Percentiles rank a stretch among this genome's conserved stretches.
phyloP scores from a whole-genome alignment of 2,113 vertebrate genomes.

The Laterallus jamaicensis region DNA sequence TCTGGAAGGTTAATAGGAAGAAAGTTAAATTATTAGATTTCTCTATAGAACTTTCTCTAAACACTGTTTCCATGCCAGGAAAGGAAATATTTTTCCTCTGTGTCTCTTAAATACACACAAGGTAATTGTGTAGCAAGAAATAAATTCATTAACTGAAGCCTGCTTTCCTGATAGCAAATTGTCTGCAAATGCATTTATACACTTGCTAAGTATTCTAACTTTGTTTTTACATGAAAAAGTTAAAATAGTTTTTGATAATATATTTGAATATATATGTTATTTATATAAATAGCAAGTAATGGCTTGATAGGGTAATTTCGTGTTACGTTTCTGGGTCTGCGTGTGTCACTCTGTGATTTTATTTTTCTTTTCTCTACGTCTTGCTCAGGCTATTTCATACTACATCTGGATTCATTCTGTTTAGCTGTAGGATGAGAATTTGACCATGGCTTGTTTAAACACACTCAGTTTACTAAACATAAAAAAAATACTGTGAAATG shows the following conservation, averaged over 20 bases:
- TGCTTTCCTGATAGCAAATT: background rate
- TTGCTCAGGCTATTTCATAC: background rate
- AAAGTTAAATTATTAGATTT: constrained; percentile 7
- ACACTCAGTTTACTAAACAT: background rate
- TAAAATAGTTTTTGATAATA: constrained; percentile 42
- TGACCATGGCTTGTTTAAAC: background rate
- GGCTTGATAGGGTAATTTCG: background rate
- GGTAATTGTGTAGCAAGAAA: background rate
- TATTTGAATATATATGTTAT: background rate
- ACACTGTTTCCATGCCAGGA: background rate
- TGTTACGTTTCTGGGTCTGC: background rate
- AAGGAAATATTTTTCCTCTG: background rate
- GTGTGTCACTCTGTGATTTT: background rate
- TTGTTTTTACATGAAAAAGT: constrained; percentile 3
- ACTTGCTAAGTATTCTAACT: background rate
- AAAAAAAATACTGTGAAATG: background rate
- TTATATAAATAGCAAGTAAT: background rate
- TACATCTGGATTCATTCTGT: background rate
- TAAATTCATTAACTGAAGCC: background rate
- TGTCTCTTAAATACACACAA: background rate
- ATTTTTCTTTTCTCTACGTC: background rate
- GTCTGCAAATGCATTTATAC: background rate
- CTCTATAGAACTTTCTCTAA: background rate
- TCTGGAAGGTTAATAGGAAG: background rate
- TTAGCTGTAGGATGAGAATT: background rate